Base-by-base conservation (phyloP, 2,888 invertebrate genomes). In the Electrophaes corylata region DNA sequence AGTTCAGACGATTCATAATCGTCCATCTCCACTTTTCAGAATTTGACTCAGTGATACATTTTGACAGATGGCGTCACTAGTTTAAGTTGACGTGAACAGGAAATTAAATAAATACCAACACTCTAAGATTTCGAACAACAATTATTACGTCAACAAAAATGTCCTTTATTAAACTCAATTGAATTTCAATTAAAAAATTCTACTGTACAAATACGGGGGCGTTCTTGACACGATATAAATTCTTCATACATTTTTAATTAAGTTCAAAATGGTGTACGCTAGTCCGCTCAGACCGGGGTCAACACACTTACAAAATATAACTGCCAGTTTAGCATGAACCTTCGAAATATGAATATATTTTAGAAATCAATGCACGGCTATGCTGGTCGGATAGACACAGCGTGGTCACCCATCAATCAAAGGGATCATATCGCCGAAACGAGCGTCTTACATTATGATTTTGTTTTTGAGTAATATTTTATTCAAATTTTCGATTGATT, bases 391-490 rank as follows among this genome's bases (percentile, higher is more conserved):
- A 69, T 73, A 70, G 72, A 70, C 83, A 74, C 85, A 78, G 83
- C 88, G 83, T 86, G 88, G 87, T 86, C 87, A 90, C 90, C 90
- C 88, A 91, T 91, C 91, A 91, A 91, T 91, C 91, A 91, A 90
- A 89, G 84, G 87, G 82, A 89, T 90, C 91, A 88, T 88, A 91
- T 88, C 86, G 80, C 79, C 82, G 84, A 86, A 86, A 86, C 84
- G 79, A 85, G 81, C 85, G 78, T 76, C 78, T 78, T 76, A 84
- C 80, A 86, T 86, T 88, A 89, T 89, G 86, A 86, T 86, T 90
- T 88, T 88, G 84, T 81, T 79, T 87, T 88, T 77, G 81, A 82
- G 81, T 87, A 86, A 89, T 91, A 88, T 89, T 90, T 89, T 90
- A 91, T 91, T 90, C 80, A 90, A 89, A 90, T 90, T 83, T 78